A percentile compares a stretch with the other conserved stretches of the same genome.
phyloP scores from a whole-genome alignment of 2,888 invertebrate species.

The Rhimphoctona megacephalus region DNA sequence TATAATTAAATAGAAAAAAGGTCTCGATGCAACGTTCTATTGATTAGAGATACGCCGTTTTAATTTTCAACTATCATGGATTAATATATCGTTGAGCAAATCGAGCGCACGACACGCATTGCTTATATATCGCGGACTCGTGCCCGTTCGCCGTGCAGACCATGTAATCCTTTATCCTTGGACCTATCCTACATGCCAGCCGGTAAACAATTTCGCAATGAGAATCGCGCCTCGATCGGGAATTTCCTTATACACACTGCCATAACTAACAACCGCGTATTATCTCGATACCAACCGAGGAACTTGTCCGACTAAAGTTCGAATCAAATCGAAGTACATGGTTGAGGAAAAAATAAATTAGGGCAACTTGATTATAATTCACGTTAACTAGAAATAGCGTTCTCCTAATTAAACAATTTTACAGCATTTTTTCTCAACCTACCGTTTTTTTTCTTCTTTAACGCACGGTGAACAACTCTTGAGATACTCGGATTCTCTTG shows the following conservation, averaged over 20 bases:
- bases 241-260: slow-evolving; percentile 80
- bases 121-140: slow-evolving; percentile 43
- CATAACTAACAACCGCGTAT: slow-evolving; percentile 46
- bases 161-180: slow-evolving; percentile 82
- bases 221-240: slow-evolving; percentile 79
- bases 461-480: not conserved
- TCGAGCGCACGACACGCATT: slow-evolving; percentile 16
- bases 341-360: not conserved
- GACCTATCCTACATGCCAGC: slow-evolving; percentile 78
- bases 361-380: slow-evolving; percentile 5
- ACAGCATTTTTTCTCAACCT: not conserved
- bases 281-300: slow-evolving; percentile 24
- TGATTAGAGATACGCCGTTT: slow-evolving; percentile 9
- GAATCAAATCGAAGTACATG: slow-evolving; percentile 1
- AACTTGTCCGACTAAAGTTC: slow-evolving; percentile 27
- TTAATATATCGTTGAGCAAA: slow-evolving; percentile 56
- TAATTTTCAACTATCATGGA: not conserved
- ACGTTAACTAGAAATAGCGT: not conserved
- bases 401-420: not conserved
- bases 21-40: not conserved
- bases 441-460: not conserved
- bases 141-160: slow-evolving; percentile 67
- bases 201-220: slow-evolving; percentile 83
- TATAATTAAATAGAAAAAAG: not conserved
- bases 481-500: not conserved